phyloP scores from a whole-genome alignment of 2,797 vertebrate species.

The Platyrinchus mystaceus region DNA sequence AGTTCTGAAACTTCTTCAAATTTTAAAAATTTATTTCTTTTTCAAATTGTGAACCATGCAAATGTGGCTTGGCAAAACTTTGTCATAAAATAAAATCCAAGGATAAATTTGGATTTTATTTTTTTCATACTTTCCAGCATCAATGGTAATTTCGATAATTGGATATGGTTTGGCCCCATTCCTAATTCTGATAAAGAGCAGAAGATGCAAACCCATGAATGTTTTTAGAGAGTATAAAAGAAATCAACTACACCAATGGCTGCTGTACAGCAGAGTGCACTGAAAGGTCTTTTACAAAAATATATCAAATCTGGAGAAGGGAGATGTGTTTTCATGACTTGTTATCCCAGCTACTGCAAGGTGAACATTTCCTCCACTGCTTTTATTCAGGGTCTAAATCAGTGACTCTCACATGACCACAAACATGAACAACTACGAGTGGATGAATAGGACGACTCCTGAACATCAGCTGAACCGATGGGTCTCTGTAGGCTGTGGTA shows the following conservation, averaged over 20 bases:
- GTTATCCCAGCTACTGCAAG: neutral
- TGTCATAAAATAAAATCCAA: neutral
- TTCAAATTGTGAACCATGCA: neutral
- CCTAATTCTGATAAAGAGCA: slow-evolving; percentile 1
- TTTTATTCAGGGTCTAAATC: neutral
- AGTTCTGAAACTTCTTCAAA: neutral
- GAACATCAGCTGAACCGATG: neutral
- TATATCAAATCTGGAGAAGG: neutral
- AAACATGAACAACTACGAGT: neutral
- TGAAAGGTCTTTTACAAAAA: neutral
- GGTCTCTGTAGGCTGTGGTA: neutral
- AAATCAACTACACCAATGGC: neutral
- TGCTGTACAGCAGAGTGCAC: neutral
- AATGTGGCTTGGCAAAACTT: neutral
- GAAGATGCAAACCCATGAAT: neutral
- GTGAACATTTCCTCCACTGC: neutral
- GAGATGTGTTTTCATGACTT: neutral
- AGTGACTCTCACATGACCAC: neutral
- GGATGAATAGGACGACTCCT: neutral
- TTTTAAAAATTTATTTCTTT: neutral
- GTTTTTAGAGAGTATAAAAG: neutral
- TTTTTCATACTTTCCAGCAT: slow-evolving; percentile 17
- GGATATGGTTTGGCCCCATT: neutral
- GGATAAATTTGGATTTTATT: neutral
- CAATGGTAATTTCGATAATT: neutral